Conservation (phyloP, 2,888 invertebrate genomes). For the Macaria notata region DNA sequence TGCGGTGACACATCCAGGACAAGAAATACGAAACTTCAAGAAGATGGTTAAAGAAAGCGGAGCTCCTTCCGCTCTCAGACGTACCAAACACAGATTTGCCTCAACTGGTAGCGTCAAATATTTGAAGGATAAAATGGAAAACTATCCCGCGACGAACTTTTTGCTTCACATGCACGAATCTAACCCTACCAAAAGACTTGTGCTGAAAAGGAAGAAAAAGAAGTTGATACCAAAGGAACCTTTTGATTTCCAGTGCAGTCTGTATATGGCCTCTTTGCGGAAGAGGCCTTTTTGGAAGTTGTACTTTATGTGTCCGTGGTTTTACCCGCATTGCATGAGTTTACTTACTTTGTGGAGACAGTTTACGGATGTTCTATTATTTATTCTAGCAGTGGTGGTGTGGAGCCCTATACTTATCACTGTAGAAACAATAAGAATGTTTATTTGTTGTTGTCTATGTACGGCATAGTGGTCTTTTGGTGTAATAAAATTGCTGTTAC, state of each 20-base stretch:
- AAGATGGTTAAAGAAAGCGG: background rate
- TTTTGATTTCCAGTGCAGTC: conserved; percentile 42
- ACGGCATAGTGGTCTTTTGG: background rate
- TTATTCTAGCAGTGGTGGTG: conserved; percentile 50
- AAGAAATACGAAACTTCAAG: background rate
- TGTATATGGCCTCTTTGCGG: conserved; percentile 49
- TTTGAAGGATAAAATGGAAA: background rate
- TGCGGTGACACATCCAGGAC: background rate
- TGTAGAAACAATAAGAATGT: conserved; percentile 43
- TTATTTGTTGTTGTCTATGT: conserved; percentile 25
- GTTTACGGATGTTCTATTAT: conserved; percentile 47
- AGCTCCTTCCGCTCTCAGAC: background rate
- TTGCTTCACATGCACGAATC: background rate
- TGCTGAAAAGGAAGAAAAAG: conserved; percentile 1
- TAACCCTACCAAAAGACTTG: background rate
- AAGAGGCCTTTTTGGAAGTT: conserved; percentile 46
- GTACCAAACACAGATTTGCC: conserved; percentile 3
- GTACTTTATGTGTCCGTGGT: conserved; percentile 51
- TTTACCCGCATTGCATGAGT: conserved; percentile 55
- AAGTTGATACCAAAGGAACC: conserved; percentile 20
- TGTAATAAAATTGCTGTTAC: no score
- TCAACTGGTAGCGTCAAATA: background rate
- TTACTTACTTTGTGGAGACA: conserved; percentile 45
- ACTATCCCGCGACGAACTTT: background rate
- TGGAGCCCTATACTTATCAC: conserved; percentile 60